Evolutionary conservation across 2,797 vertebrate species (phyloP).

Genomic region (Otolemur crassicaudatus): DNA sequence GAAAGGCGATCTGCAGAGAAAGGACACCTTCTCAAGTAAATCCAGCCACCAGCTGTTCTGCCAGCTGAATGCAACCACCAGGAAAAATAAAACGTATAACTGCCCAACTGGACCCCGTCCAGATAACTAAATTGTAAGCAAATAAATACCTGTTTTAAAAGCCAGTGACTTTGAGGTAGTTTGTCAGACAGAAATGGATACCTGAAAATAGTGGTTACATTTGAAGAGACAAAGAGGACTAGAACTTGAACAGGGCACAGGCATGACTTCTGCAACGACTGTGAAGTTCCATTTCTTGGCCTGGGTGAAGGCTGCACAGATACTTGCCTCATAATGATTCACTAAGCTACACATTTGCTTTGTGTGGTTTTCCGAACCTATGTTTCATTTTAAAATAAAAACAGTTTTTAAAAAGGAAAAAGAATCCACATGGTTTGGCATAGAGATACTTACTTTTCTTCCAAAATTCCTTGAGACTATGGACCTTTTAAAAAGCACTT

Average conservation of each 20-base stretch:
- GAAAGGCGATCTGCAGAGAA: background rate
- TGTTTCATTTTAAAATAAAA: slow-evolving; percentile 65
- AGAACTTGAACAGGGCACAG: background rate
- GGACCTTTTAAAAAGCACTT: background rate
- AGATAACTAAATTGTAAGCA: background rate
- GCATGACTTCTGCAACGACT: background rate
- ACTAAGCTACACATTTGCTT: slow-evolving; percentile 40
- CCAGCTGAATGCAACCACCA: background rate
- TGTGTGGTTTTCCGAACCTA: slow-evolving; percentile 53
- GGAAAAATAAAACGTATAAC: background rate
- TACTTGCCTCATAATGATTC: background rate
- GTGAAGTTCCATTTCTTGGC: slow-evolving; percentile 1
- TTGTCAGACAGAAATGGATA: background rate
- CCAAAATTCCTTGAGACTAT: slow-evolving; percentile 63
- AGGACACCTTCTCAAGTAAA: background rate
- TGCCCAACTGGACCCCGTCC: background rate
- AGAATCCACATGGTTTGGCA: slow-evolving; percentile 60
- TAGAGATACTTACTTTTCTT: slow-evolving; percentile 34
- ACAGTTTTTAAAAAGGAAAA: slow-evolving; percentile 40
- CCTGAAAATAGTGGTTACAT: background rate
- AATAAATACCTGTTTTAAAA: background rate
- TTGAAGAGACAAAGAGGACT: background rate
- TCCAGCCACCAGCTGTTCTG: background rate
- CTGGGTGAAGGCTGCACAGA: background rate
- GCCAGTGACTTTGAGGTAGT: background rate